Base-by-base conservation (phyloP, 2,113 vertebrate species). In the Gallinago media region DNA sequence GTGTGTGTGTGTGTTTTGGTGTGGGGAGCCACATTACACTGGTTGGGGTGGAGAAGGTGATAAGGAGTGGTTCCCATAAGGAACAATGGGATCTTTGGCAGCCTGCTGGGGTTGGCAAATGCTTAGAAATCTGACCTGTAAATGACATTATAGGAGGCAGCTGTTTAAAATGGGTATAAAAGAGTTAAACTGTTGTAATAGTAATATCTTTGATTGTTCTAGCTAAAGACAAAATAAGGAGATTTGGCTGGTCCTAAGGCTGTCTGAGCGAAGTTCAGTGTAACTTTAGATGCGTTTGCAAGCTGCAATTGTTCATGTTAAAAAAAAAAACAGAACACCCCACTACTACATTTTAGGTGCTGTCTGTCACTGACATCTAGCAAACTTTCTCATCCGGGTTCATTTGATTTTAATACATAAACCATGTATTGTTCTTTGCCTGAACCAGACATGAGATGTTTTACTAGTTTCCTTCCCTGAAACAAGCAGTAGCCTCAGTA, bases 61-160 rank as follows among this genome's bases (percentile, higher is more conserved):
- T 3, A 70, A 62, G 93, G 84, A 88, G 62, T 46, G 77, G 67
- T 49, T 87, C 50, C 71, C 26, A 38, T 38, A 38, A 29, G 40
- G 55, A 76, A 12, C 44, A 70, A 66, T 22, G 61, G 71, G 85
- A 46, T 63, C 8, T 66, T 89, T 93, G 87, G 89, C 71, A 93
- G 77, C 61, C 52, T 78, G 65, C 6, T 46, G 77, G 18, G 12
- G 27, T 46, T 92, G 47, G 67, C 79, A 88, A 77, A 71, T 34
- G 46, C 2, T 0, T 29, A 40, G 59, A 83, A 79, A 93, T 88
- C 59, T 90, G 92, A 94, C 82, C 75, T 47, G 71, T 59, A 38
- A 90, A 50, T 80, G 42, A 26, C 75, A 90, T 93, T 50, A 55
- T 77, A 38, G 23, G 61, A 75, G 61, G 32, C 54, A 77, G 88